Conservation (phyloP, 2,113 vertebrate species). For the Scalopus aquaticus region DNA sequence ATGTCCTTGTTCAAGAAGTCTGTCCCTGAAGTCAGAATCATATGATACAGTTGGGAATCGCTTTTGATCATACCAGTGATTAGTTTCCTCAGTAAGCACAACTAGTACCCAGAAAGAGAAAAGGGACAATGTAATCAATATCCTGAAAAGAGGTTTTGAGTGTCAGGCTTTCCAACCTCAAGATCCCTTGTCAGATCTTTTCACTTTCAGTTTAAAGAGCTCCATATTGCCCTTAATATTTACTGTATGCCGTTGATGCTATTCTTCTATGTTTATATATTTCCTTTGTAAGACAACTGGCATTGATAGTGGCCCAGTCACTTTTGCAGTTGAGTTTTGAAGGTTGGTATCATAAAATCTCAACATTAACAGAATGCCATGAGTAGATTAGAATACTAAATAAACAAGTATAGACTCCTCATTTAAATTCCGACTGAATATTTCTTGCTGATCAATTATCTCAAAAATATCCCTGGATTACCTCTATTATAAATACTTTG, state of each 20-base stretch:
- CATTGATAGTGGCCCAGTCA: background rate
- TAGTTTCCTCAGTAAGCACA: background rate
- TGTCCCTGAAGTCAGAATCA: background rate
- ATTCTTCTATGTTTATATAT: background rate
- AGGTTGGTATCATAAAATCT: background rate
- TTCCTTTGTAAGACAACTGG: background rate
- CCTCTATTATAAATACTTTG: background rate
- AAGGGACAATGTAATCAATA: background rate
- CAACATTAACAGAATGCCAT: background rate
- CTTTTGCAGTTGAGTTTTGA: slow-evolving; percentile 1
- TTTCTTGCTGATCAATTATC: slow-evolving; percentile 1
- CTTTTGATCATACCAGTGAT: background rate
- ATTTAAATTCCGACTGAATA: background rate
- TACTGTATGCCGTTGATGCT: background rate
- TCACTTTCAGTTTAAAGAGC: background rate
- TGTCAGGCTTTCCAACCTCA: background rate
- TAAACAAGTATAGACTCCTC: background rate
- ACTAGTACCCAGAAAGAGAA: background rate
- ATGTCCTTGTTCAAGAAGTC: background rate
- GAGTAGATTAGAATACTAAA: background rate
- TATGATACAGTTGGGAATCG: background rate
- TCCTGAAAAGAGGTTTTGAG: background rate
- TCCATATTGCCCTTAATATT: background rate
- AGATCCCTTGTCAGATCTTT: background rate
- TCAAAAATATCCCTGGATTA: background rate